phyloP scores from a whole-genome alignment of 35 echinoderm and acorn worm genomes.

The Chiridota heheva region DNA sequence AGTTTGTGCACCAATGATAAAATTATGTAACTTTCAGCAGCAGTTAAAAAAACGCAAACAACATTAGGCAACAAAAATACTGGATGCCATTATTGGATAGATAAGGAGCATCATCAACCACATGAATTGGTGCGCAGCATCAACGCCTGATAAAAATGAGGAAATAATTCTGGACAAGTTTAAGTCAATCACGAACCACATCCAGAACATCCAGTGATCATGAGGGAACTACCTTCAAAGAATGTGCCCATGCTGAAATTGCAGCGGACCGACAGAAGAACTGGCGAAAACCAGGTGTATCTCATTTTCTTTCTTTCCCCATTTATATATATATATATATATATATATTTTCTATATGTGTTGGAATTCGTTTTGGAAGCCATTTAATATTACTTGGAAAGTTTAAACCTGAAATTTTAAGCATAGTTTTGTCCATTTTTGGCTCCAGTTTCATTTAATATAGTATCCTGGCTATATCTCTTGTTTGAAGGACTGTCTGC shows the following conservation, averaged over 20 bases:
- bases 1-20: too few species aligned
- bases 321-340: background rate
- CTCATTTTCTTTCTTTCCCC: background rate
- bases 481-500: too few species aligned
- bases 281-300: conserved; percentile 6
- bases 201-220: conserved; percentile 35
- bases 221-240: background rate
- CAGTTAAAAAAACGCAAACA: too few species aligned
- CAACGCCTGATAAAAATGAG: conserved; percentile 37
- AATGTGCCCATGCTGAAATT: background rate
- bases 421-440: background rate
- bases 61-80: too few species aligned
- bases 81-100: conserved; percentile 24
- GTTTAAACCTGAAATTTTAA: background rate
- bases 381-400: background rate
- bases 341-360: background rate
- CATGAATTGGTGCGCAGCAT: conserved; percentile 15
- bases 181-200: conserved; percentile 12
- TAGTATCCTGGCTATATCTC: too few species aligned
- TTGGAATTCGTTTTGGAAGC: background rate
- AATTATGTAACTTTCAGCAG: too few species aligned
- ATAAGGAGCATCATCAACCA: conserved; percentile 38
- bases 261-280: background rate
- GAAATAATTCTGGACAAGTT: conserved; percentile 33
- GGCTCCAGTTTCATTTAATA: background rate